Conservation (phyloP, 92 coral and sea anemone species). For the Parazoanthus darwini region DNA sequence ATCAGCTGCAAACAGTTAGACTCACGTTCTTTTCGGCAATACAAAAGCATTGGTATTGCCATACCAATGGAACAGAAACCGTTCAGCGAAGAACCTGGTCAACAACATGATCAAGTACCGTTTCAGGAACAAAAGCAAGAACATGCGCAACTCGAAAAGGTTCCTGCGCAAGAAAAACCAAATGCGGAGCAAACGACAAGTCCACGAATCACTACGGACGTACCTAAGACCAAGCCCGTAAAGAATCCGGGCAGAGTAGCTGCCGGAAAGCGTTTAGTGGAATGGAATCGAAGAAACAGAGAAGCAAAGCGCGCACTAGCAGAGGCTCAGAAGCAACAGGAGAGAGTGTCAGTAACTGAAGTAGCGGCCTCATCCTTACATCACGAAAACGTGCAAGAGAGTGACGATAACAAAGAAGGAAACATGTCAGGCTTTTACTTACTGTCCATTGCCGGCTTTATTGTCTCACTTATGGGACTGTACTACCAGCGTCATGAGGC, state of each 20-base stretch:
- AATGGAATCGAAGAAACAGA: conserved; percentile 36
- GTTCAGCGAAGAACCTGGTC: too few species aligned
- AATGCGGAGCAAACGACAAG: too few species aligned
- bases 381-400: too few species aligned
- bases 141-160: neutral
- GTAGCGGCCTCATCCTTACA: too few species aligned
- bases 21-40: neutral
- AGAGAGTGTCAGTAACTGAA: too few species aligned
- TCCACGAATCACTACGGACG: too few species aligned
- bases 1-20: neutral
- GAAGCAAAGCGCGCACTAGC: conserved; percentile 23
- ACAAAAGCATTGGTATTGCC: too few species aligned
- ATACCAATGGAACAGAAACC: too few species aligned
- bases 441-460: too few species aligned
- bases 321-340: too few species aligned
- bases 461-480: neutral
- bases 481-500: conserved; percentile 13
- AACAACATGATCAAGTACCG: neutral
- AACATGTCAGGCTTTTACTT: too few species aligned
- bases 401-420: too few species aligned
- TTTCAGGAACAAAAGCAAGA: neutral
- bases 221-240: neutral
- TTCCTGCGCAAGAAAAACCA: neutral
- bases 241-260: conserved; percentile 44
- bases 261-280: neutral